Evolutionary conservation across 2,113 vertebrate species (phyloP), one percentile per base, ranked within the genome.

Genomic region (Sinocyclocheilus maitianheensis): DNA sequence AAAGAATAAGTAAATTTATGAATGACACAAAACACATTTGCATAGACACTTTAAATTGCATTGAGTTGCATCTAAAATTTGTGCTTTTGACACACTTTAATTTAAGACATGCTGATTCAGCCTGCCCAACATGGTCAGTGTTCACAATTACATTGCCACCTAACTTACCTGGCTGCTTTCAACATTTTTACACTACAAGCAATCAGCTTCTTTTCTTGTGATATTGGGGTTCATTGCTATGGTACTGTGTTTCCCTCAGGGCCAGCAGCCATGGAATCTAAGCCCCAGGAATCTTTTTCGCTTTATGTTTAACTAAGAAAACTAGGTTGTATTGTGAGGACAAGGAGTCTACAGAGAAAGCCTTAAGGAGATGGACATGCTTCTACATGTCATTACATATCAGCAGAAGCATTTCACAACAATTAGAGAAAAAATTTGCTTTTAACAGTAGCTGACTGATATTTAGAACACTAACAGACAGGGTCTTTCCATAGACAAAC

Each of bases 391-490:
- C 40, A 51, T 0, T 40, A 55, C 3, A 80, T 87, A 89, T 89
- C 85, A 87, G 51, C 37, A 30, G 10, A 89, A 81, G 82, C 84
- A 87, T 87, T 86, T 77, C 71, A 72, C 83, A 71, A 46, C 37
- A 67, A 60, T 82, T 71, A 84, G 81, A 46, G 67, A 69, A 81
- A 55, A 86, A 24, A 74, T 30, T 11, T 20, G 12, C 40, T 76
- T 34, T 60, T 43, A 74, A n/a, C 11, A 10, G 51, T 72, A 75
- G 67, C 51, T 22, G 13, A 74, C 48, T 13, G 18, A 81, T 60
- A 22, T 67, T 51, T 48, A 53, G 13, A 46, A 62, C 10, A 40
- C 72, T 22, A 77, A 46, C 53, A 48, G 74, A 20, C 48, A 26
- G 58, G 37, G 34, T 18, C 13, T 26, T 65, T 20, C 20, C 34